Percentiles rank a stretch among this genome's conserved stretches.
Evolutionary conservation across 2,113 vertebrate species (phyloP).

Genomic region (Cygnus buccinator): DNA sequence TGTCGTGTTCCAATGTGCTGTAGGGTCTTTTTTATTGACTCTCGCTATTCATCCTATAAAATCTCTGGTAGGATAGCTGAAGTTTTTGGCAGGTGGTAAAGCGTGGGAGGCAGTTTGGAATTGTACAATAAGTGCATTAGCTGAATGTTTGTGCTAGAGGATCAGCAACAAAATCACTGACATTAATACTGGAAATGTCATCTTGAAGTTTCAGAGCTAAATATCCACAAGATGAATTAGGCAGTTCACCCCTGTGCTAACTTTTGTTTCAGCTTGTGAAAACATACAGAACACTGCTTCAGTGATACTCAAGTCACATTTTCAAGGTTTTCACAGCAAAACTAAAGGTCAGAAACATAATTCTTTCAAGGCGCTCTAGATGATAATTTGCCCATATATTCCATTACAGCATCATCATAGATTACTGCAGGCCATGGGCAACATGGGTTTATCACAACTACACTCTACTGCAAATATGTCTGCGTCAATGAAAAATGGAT

Average conservation of each 20-base stretch:
- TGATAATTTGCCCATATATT: not conserved
- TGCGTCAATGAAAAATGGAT: not conserved
- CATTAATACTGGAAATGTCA: conserved; percentile 6
- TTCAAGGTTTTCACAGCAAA: not conserved
- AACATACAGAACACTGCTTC: not conserved
- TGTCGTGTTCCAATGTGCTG: not conserved
- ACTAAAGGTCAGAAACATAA: not conserved
- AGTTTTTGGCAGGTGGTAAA: conserved; percentile 30
- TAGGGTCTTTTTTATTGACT: not conserved
- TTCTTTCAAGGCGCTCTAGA: not conserved
- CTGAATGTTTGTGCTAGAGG: conserved; percentile 11
- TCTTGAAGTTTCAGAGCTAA: conserved; percentile 23
- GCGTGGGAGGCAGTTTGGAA: conserved; percentile 1
- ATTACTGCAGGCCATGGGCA: not conserved
- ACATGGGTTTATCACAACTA: not conserved
- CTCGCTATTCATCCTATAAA: not conserved
- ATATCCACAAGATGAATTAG: not conserved
- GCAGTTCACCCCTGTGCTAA: not conserved
- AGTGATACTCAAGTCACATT: not conserved
- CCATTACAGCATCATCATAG: not conserved
- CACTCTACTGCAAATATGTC: not conserved
- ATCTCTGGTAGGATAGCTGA: not conserved
- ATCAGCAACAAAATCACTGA: conserved; percentile 9
- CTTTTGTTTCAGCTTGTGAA: not conserved
- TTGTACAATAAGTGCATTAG: not conserved